Conservation (phyloP, 92 coral and sea anemone genomes). For the Virgularia gustaviana region DNA sequence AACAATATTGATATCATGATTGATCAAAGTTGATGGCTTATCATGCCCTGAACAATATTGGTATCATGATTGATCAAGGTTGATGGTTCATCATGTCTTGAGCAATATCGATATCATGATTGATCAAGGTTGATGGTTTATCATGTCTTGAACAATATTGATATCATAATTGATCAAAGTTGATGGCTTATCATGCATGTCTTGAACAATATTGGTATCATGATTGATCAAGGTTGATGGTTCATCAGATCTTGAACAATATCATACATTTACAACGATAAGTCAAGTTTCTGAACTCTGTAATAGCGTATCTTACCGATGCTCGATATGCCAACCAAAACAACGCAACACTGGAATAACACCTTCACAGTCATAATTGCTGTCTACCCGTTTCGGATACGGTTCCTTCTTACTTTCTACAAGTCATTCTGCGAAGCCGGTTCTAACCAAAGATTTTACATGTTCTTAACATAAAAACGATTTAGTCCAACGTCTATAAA, state of each 20-base stretch:
- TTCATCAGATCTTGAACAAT: background rate
- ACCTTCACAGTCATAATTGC: background rate
- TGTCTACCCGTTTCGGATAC: background rate
- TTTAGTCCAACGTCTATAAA: background rate
- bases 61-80: too few species aligned
- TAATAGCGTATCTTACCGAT: background rate
- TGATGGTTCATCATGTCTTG: too few species aligned
- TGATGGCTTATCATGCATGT: too few species aligned
- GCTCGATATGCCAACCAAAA: background rate
- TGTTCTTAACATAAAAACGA: background rate
- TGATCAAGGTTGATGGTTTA: too few species aligned
- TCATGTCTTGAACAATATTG: too few species aligned
- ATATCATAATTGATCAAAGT: too few species aligned
- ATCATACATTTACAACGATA: background rate
- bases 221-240: background rate
- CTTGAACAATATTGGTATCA: too few species aligned
- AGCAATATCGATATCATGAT: too few species aligned
- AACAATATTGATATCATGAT: too few species aligned
- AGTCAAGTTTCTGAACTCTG: background rate
- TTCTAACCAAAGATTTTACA: background rate
- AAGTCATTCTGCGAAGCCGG: background rate
- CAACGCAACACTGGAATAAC: background rate
- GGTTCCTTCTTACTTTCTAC: background rate
- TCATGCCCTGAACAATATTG: too few species aligned
- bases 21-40: too few species aligned